Evolutionary conservation across 2,888 invertebrate species (phyloP).

Genomic region (Eristalinus aeneus): DNA sequence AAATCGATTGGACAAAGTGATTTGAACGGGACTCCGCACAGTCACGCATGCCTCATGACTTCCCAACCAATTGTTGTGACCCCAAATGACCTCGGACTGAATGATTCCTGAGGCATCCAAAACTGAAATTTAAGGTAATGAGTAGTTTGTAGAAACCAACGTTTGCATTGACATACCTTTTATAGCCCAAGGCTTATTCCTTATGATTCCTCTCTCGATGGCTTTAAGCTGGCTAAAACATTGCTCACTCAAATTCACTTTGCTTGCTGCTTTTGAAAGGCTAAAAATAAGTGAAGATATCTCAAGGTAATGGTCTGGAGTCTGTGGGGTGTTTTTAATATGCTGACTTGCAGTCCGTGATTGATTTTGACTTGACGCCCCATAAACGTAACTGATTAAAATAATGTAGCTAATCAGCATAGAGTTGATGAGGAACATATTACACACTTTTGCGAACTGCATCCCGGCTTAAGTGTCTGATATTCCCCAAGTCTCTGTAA

Average conservation of each 20-base stretch:
- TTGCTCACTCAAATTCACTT: constrained; percentile 74
- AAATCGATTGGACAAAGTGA: constrained; percentile 79
- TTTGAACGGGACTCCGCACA: constrained; percentile 76
- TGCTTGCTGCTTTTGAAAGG: constrained; percentile 77
- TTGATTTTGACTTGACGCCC: too few species aligned
- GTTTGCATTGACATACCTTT: constrained; percentile 78
- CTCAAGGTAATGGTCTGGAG: constrained; percentile 72
- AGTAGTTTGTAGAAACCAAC: not conserved
- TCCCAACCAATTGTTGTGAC: constrained; percentile 84
- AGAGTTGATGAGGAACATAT: too few species aligned
- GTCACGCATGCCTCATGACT: constrained; percentile 82
- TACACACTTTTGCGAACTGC: too few species aligned
- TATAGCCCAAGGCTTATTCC: constrained; percentile 81
- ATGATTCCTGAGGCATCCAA: constrained; percentile 84
- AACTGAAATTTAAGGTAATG: constrained; percentile 75
- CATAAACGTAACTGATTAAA: too few species aligned
- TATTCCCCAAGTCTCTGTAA: too few species aligned
- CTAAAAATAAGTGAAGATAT: constrained; percentile 79
- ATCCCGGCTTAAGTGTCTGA: too few species aligned
- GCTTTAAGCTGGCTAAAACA: constrained; percentile 80
- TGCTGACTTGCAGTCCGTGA: too few species aligned
- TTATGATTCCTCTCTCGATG: constrained; percentile 80
- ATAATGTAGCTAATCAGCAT: too few species aligned
- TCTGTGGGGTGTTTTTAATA: not conserved
- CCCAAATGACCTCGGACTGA: constrained; percentile 82